Conservation (phyloP, 2,888 invertebrate genomes). For the Marronus borbonicus region DNA sequence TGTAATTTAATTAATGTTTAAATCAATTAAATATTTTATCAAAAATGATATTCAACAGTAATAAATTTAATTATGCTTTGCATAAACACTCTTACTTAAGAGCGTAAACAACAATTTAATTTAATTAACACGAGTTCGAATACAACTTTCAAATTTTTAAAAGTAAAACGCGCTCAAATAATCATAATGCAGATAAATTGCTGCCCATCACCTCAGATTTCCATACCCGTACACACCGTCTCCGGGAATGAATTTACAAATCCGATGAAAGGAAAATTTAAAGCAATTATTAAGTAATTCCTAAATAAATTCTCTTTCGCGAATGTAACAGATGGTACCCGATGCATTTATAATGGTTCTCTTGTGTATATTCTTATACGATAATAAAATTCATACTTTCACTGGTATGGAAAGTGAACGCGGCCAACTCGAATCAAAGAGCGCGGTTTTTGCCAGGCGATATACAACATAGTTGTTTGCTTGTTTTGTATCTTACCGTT, state of each 20-base stretch:
- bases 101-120: background rate
- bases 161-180: background rate
- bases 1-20: too few species aligned
- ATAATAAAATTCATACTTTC: slow-evolving; percentile 46
- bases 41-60: too few species aligned
- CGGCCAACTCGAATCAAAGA: slow-evolving; percentile 31
- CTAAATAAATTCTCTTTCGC: slow-evolving; percentile 30
- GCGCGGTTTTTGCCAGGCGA: background rate
- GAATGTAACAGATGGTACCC: slow-evolving; percentile 35
- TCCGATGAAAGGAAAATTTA: slow-evolving; percentile 29
- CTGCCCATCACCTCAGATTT: background rate
- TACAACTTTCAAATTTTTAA: background rate
- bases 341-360: slow-evolving; percentile 34
- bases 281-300: slow-evolving; percentile 37
- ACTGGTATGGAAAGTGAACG: slow-evolving; percentile 45
- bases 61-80: too few species aligned
- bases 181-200: background rate
- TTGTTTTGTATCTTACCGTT: slow-evolving; percentile 2
- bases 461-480: background rate
- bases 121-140: background rate
- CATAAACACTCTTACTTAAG: too few species aligned
- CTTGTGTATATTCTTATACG: background rate
- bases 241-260: background rate
- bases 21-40: too few species aligned
- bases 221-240: background rate